Base-by-base conservation (phyloP, 2,797 vertebrate genomes). In the Tangara arthus region DNA sequence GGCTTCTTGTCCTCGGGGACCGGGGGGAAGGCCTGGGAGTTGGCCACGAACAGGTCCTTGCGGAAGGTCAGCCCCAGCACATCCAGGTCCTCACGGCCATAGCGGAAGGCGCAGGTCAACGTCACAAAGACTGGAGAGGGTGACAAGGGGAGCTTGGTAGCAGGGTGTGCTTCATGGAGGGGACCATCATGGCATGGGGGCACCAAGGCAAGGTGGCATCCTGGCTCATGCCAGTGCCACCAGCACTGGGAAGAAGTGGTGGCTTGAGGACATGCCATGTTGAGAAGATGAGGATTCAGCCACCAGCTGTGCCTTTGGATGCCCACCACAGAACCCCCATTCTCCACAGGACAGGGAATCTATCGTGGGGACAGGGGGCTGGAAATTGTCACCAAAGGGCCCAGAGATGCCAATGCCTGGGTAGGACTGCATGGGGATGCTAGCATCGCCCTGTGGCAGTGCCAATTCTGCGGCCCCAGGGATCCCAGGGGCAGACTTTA, bases 31-130 rank as follows among this genome's bases (percentile, higher is more conserved):
- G 98, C 98, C 97, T 99, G 99, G 56, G 98, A 96, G 13, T 99
- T 99, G 70, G 98, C 98, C 89, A 99, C 98, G 1, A 99, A 99
- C 71, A 99, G 98, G 84, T 99, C 99, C 97, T 99, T 99, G 73
- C 99, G 97, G 71, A 99, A 99, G 3, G 99, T 99, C 97, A 99
- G 90, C 5, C 99, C 99, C 69, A 99, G 97, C 76, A 99, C 99
- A 7, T 99, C 99, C 97, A 99, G 92, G 92, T 99, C 99, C 97
- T 99, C 99, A 0, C 99, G 99, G 47, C 99, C 99, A 2, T 99
- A 99, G 61, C 99, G 99, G 97, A 99, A 99, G 10, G 99, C 99
- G 72, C 99, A 99, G n/a, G 99, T 99, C 97, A 99, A 87, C 0
- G 99, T 99, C 90, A 99, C 99, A 4, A 99, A 99, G 44, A 99